Percentiles rank a stretch among this genome's conserved stretches.
phyloP scores from a whole-genome alignment of 2,888 invertebrate genomes.

The Catocala fraxini region DNA sequence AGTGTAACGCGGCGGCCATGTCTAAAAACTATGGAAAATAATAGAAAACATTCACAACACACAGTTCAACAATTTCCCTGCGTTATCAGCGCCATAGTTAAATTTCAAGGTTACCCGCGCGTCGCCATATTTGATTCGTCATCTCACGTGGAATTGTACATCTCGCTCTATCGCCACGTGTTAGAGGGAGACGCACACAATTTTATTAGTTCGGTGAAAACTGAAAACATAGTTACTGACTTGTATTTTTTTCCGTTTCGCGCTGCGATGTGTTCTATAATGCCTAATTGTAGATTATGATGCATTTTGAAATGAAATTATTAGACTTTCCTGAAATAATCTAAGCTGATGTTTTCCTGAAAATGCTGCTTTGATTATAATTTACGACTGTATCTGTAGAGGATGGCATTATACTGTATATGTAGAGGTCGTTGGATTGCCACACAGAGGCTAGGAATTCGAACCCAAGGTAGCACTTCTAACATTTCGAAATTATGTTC shows the following conservation, averaged over 20 bases:
- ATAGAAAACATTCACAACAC: constrained; percentile 3
- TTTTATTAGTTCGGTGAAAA: constrained; percentile 27
- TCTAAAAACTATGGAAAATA: constrained; percentile 9
- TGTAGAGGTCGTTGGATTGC: no score
- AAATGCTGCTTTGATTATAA: no score
- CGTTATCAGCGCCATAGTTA: constrained; percentile 41
- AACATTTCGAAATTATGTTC: no score
- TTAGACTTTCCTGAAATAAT: no score
- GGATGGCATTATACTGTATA: no score
- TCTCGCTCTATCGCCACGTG: constrained; percentile 7
- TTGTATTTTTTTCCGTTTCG: constrained; percentile 12
- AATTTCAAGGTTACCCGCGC: constrained; percentile 41
- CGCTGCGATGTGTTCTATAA: constrained; percentile 2
- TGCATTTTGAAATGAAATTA: no score
- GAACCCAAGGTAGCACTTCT: no score
- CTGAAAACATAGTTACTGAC: constrained; percentile 21
- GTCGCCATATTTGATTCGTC: constrained; percentile 13
- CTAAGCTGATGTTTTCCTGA: no score
- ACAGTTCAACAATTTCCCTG: constrained; percentile 39
- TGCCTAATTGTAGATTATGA: no score
- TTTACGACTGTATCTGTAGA: no score
- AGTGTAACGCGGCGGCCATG: no score
- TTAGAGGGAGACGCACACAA: constrained; percentile 18
- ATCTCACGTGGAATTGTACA: constrained; percentile 13
- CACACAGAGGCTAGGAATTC: no score